Conservation (phyloP, 2,797 vertebrate genomes). For the Taenioides sp. region DNA sequence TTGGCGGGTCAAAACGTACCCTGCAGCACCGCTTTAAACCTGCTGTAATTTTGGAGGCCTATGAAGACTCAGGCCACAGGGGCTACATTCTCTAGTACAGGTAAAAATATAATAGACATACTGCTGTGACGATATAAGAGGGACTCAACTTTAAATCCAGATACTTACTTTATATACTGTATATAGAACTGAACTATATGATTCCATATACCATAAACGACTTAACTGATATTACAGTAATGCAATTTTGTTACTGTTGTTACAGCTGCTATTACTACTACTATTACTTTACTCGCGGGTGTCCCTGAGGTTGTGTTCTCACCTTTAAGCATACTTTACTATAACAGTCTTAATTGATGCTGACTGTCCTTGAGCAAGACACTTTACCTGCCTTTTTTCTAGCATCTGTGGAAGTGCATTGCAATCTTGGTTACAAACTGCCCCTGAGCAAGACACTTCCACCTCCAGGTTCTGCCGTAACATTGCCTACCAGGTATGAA, state of each 20-base stretch:
- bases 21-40: conserved; percentile 37
- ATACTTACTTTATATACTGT: too few relatives aligned
- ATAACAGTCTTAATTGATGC: not conserved
- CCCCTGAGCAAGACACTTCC: too few relatives aligned
- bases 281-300: not conserved
- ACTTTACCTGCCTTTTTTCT: too few relatives aligned
- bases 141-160: not conserved
- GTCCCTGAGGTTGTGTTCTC: too few relatives aligned
- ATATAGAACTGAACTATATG: too few relatives aligned
- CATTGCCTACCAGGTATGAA: too few relatives aligned
- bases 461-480: too few relatives aligned
- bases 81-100: conserved; percentile 3
- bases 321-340: too few relatives aligned
- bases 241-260: not conserved
- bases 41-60: conserved; percentile 7
- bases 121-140: not conserved
- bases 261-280: not conserved
- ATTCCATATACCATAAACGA: too few relatives aligned
- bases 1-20: conserved; percentile 32
- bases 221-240: not conserved
- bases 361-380: too few relatives aligned
- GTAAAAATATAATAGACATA: not conserved
- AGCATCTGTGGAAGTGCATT: too few relatives aligned
- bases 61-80: conserved; percentile 23
- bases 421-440: too few relatives aligned